Evolutionary conservation across 2,888 invertebrate genomes (phyloP), one percentile per base, ranked within the genome.

Genomic region (Epistrophe grossulariae): DNA sequence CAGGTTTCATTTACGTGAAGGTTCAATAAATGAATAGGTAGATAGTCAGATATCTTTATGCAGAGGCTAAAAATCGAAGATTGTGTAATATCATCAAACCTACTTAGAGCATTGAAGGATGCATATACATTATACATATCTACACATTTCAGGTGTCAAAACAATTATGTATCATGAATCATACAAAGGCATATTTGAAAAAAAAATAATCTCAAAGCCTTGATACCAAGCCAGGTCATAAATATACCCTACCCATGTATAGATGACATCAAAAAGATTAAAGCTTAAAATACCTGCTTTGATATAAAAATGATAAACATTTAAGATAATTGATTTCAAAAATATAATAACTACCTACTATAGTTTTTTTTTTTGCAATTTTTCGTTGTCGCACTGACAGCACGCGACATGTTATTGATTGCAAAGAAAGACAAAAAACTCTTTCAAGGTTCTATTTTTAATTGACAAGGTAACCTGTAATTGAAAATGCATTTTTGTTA

Each of bases 321-420:
- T 40, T 24, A 24, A 60, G 40, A 60, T 60, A 24, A 62, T 62
- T 38, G 62, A 62, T 62, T 62, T 40, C 24, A 24, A 40, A 43
- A 24, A 9, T 40, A 24, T 24, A 19, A 15, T 24, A 62, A 13
- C 19, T 9, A 40, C 24, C 19, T 9, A 40, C 24, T 24, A 62
- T 8, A 24, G 6, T 7, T 24, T 38, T 40, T 24, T 38, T 38
- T 3, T 60, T 43, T 38, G 62, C 38, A 43, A 62, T 43, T 3
- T 9, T 24, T 62, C 5, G 13, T 7, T 1, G 24, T 24, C 10
- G 13, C 7, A 40, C 8, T 19, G 52, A 6, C 28, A 55, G 31
- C 7, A 35, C 2, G 59, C 9, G 11, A 60, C n/a, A 38, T 19
- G 60, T 38, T 60, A 35, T 35, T 35, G 60, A 40, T 40, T 40